Evolutionary conservation across 2,797 vertebrate species (phyloP).

Genomic region (Fistularia tabacaria): DNA sequence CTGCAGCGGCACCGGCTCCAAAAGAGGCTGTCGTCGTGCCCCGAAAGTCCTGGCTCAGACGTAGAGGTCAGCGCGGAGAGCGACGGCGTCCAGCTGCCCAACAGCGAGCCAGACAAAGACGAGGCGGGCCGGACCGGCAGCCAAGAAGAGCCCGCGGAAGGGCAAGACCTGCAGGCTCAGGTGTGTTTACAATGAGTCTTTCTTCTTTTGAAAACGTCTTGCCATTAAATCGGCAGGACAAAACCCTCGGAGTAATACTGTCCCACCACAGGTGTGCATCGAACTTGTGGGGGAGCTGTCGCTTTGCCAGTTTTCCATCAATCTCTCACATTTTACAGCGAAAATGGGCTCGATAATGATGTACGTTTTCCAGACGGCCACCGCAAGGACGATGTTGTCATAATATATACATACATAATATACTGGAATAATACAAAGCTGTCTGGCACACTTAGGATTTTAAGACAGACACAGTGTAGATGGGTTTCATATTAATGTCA

Average conservation of each 20-base stretch:
- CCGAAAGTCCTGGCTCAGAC: conserved; percentile 55
- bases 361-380: too few relatives aligned
- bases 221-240: conserved; percentile 10
- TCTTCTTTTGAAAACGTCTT: conserved; percentile 19
- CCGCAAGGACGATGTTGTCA: too few relatives aligned
- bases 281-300: too few relatives aligned
- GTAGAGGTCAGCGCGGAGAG: conserved; percentile 77
- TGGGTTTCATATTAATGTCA: too few relatives aligned
- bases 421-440: too few relatives aligned
- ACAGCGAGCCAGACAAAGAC: conserved; percentile 36
- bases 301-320: too few relatives aligned
- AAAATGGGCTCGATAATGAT: too few relatives aligned
- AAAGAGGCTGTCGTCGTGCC: conserved; percentile 52
- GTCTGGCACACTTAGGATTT: too few relatives aligned
- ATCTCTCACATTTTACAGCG: too few relatives aligned
- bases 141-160: conserved; percentile 39
- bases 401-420: too few relatives aligned
- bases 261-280: too few relatives aligned
- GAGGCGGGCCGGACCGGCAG: conserved; percentile 21
- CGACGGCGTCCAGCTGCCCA: conserved; percentile 51
- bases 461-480: too few relatives aligned
- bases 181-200: conserved; percentile 44
- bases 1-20: conserved; percentile 65
- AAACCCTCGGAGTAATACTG: conserved; percentile 1
- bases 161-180: conserved; percentile 72